Evolutionary conservation across 2,888 invertebrate genomes (phyloP).

Genomic region (Eupsilia transversa): DNA sequence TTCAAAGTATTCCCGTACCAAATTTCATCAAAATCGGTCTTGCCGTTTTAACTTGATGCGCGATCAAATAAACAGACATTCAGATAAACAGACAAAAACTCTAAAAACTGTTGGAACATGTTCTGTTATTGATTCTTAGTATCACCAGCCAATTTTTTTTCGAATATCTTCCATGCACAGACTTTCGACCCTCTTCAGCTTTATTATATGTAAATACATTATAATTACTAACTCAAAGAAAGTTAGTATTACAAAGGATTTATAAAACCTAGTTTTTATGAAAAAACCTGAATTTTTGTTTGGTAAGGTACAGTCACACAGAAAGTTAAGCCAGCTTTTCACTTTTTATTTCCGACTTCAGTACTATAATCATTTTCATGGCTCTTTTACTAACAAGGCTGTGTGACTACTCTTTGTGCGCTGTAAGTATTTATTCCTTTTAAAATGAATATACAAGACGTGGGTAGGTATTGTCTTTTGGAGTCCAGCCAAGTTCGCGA

Average conservation of each 20-base stretch:
- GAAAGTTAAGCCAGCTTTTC: conserved; percentile 19
- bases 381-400: conserved; percentile 75
- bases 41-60: no score
- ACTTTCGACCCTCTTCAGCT: no score
- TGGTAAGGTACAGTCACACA: background rate
- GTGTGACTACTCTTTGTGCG: conserved; percentile 71
- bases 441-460: conserved; percentile 88
- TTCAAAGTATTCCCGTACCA: no score
- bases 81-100: no score
- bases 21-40: no score
- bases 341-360: conserved; percentile 24
- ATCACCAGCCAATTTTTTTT: no score
- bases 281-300: background rate
- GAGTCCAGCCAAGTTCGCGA: conserved; percentile 87
- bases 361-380: conserved; percentile 49
- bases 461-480: conserved; percentile 88
- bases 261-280: background rate
- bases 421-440: conserved; percentile 84
- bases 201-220: no score
- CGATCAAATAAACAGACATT: no score
- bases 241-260: background rate
- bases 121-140: no score
- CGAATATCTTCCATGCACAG: no score
- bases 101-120: no score
- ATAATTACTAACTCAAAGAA: background rate